Conservation (phyloP, 2,888 invertebrate genomes). For the Sympetrum striolatum region DNA sequence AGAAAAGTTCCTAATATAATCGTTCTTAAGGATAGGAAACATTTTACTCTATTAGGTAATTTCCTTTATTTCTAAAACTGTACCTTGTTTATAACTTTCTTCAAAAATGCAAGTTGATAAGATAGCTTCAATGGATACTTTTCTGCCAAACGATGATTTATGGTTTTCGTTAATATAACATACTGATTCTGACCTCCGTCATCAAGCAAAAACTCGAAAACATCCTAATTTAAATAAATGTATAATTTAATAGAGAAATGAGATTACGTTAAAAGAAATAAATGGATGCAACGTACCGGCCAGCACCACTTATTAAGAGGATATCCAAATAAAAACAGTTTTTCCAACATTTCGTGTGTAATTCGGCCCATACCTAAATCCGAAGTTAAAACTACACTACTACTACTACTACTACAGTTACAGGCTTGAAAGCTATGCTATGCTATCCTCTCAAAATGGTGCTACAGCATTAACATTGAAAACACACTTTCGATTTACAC, state of each 20-base stretch:
- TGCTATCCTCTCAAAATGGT: no score
- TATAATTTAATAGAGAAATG: not conserved
- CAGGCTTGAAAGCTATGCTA: no score
- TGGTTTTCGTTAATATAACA: not conserved
- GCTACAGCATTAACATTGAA: no score
- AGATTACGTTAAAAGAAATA: not conserved
- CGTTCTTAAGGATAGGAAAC: no score
- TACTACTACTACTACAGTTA: no score
- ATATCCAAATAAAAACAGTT: constrained; percentile 4
- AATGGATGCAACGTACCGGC: not conserved
- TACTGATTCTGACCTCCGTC: not conserved
- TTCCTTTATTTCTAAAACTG: no score
- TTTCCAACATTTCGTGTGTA: not conserved
- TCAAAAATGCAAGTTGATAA: not conserved
- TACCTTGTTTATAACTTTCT: not conserved
- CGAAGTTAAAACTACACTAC: no score
- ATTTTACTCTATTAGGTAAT: no score
- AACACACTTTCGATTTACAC: no score
- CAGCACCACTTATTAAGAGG: not conserved
- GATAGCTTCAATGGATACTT: not conserved
- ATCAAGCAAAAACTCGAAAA: not conserved
- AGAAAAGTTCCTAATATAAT: no score
- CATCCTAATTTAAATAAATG: not conserved
- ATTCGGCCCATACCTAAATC: not conserved
- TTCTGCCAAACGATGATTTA: not conserved